These are phyloP conservation scores for Colius striatus DNA, from an alignment of 2,113 vertebrate genomes.

Conservation along the genomic window DNA sequence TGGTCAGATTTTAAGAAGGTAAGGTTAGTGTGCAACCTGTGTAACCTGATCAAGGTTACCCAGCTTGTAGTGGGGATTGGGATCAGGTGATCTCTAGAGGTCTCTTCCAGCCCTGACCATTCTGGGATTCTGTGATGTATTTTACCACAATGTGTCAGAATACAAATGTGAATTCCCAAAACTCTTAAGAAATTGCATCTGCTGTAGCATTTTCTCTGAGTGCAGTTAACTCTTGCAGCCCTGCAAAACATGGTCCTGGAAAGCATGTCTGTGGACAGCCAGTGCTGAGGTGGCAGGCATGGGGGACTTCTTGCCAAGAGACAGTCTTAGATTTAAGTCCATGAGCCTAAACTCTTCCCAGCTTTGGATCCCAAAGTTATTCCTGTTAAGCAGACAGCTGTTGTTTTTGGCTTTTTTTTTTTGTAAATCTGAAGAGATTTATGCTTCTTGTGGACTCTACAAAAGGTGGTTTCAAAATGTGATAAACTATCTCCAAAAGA, in stretches of 20 bases:
- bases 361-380: background rate
- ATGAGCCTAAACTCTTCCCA: background rate
- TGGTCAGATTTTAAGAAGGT: background rate
- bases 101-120: too few species aligned
- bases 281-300: background rate
- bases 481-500: background rate
- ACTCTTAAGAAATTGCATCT: background rate
- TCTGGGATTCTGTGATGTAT: background rate
- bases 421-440: background rate
- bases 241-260: background rate
- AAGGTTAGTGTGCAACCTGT: background rate
- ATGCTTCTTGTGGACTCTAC: background rate
- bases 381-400: background rate
- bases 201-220: too few species aligned
- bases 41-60: too few species aligned
- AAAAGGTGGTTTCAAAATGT: background rate
- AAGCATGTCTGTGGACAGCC: background rate
- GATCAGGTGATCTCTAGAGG: too few species aligned
- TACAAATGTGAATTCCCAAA: background rate
- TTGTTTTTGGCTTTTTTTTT: background rate
- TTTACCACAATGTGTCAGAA: background rate
- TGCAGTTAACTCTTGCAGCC: background rate
- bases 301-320: background rate
- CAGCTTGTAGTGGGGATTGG: too few species aligned
- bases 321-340: background rate